These are phyloP conservation scores for Marasmarcha lunaedactyla DNA, from an alignment of 2,888 invertebrate species.

Conservation along the genomic window DNA sequence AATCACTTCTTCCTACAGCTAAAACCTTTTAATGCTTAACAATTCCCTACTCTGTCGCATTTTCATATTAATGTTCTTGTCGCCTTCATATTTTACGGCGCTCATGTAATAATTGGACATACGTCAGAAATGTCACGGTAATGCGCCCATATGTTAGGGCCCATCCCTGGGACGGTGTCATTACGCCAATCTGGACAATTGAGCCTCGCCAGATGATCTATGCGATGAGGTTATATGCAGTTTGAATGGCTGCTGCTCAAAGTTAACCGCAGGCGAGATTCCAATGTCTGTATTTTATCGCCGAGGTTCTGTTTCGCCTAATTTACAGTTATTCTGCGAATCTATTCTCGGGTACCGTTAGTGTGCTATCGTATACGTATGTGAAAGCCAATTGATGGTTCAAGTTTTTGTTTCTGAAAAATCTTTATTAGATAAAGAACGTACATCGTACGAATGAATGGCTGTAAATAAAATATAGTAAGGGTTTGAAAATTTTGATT, in stretches of 20 bases:
- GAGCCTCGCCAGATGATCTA: conserved; percentile 25
- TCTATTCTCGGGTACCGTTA: background rate
- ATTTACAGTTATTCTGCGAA: conserved; percentile 1
- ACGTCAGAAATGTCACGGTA: conserved; percentile 61
- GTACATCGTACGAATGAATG: no score
- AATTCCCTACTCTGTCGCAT: conserved; percentile 5
- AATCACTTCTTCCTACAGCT: no score
- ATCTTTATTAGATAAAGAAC: no score
- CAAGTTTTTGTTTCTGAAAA: no score
- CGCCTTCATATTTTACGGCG: conserved; percentile 57
- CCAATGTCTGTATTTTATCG: conserved; percentile 2
- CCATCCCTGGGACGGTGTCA: conserved; percentile 49
- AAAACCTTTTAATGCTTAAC: no score
- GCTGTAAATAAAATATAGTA: no score
- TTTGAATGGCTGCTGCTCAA: conserved; percentile 35
- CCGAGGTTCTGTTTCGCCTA: background rate
- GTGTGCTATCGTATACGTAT: background rate
- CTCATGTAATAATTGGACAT: conserved; percentile 64
- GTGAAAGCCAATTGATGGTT: no score
- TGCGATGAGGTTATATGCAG: conserved; percentile 31
- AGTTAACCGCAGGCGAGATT: conserved; percentile 20
- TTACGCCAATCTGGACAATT: conserved; percentile 60
- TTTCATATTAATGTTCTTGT: conserved; percentile 36
- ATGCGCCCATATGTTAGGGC: conserved; percentile 58
- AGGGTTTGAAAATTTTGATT: no score